Base-by-base conservation (phyloP, 2,113 vertebrate species). In the Spheniscus mendiculus region DNA sequence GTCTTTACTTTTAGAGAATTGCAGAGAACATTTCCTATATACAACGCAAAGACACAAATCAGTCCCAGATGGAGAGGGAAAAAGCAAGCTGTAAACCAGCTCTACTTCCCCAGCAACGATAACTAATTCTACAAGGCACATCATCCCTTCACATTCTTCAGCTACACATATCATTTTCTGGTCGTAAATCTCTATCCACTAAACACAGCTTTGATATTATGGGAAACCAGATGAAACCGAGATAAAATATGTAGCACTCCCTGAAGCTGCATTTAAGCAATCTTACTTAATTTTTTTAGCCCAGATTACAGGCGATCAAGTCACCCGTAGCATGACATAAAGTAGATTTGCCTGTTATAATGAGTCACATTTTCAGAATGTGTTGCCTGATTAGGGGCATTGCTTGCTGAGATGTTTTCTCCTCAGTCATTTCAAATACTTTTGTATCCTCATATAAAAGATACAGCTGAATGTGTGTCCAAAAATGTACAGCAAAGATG, bases 191-290 rank as follows among this genome's bases (percentile, higher is more conserved):
- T 95, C 87, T 81, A 88, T 85, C 45, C 53, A 76, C 82, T 91
- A 88, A 95, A 94, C 45, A 77, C 17, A 72, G 87, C 96, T 97
- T 97, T 95, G 95, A 96, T 94, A 97, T 91, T 71, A 93, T 88
- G 95, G 87, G 92, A 97, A 97, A 94, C 70, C 96, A 96, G 96
- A 93, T 90, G 84, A 97, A 97, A 96, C 66, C 2, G 6, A 94
- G 82, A 93, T 87, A 93, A 93, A 95, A 90, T 96, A 94, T 11
- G 22, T 83, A 86, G 90, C 87, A 71, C 66, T 80, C 93, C 87
- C 87, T 89, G 92, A 95, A 96, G 87, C 49, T 91, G 40, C 73
- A 78, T 91, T 96, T 89, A 81, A 96, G 81, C 63, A 91, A 82
- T 36, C 61, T 52, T 76, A 42, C 52, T 80, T 87, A 50, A 44